Evolutionary conservation across 2,797 vertebrate genomes (phyloP), one percentile per base, ranked within the genome.

Genomic region (Parauchenoglanis ngamensis): DNA sequence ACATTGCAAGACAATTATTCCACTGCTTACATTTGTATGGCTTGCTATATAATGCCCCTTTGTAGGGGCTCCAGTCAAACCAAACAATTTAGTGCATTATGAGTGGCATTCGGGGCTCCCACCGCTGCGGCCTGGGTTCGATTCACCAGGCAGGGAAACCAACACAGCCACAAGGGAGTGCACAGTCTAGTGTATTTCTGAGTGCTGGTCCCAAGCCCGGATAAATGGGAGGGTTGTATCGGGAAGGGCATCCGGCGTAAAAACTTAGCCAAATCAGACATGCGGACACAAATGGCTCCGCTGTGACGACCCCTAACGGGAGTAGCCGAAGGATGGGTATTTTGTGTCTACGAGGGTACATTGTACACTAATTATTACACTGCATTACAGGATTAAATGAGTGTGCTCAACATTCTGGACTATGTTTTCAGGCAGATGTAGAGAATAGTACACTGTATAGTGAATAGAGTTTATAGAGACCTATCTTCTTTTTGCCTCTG

Each of bases 351-450:
- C 35, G 46, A 44, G 78, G 56, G 35, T 40, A 63, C 12, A 52
- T 81, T 63, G 23, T 81, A 19, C 79, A 81, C 12, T 15, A 46
- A 57, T 61, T n/a, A 81, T 63, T 15, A 28, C 35, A 63, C 25
- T 63, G 40, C 35, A 44, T 81, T 81, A 61, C n/a, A n/a, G 35
- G 35, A 81, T 81, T 46, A 46, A 63, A 63, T 46, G 35, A 81
- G 57, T 81, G 35, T 59, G 13, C 56, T 40, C 19, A 31, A 35
- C 31, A 40, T 80, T 80, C 11, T 19, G 56, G 13, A 28, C 6
- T 59, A 6, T 57, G 76, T 80, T 61, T 25, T 59, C 52, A 11
- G 28, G 77, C 78, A 80, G 56, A 80, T 35, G 19, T 8, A 25
- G 28, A 57, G 57, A 56, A 31, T 10, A 56, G 15, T 31, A n/a